Evolutionary conservation across 1,140 invertebrate species (phyloP).

Genomic region (Arion vulgaris): DNA sequence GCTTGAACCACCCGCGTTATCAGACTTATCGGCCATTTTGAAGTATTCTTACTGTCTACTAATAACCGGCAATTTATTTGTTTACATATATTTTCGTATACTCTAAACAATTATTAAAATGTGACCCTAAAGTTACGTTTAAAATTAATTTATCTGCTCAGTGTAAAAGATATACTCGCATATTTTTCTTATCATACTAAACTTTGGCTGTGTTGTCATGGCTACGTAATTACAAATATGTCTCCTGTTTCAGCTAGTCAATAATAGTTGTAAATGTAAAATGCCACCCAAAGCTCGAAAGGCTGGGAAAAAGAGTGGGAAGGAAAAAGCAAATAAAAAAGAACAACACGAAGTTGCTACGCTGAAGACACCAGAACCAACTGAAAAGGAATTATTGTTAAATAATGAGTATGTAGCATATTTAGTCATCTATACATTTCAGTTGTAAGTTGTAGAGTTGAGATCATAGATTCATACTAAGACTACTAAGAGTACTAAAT

Average conservation of each 20-base stretch:
- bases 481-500: no score
- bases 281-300: constrained; percentile 69
- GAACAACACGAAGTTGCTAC: constrained; percentile 46
- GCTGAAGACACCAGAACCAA: constrained; percentile 56
- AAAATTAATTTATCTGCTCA: no score
- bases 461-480: no score
- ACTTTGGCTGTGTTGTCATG: background rate
- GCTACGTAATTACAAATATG: background rate
- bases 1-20: background rate
- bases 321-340: constrained; percentile 58
- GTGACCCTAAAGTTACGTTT: no score
- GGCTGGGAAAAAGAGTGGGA: constrained; percentile 60
- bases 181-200: background rate
- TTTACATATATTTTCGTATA: constrained; percentile 3
- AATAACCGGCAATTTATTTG: background rate
- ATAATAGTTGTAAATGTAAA: background rate
- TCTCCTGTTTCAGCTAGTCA: no score
- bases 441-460: no score
- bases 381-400: constrained; percentile 66
- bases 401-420: constrained; percentile 64
- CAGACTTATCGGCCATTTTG: constrained; percentile 22
- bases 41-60: background rate
- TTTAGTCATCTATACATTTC: no score
- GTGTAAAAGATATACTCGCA: no score
- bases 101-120: background rate